Evolutionary conservation across 2,113 vertebrate genomes (phyloP), one percentile per base, ranked within the genome.

Genomic region (Pampusana beccarii): DNA sequence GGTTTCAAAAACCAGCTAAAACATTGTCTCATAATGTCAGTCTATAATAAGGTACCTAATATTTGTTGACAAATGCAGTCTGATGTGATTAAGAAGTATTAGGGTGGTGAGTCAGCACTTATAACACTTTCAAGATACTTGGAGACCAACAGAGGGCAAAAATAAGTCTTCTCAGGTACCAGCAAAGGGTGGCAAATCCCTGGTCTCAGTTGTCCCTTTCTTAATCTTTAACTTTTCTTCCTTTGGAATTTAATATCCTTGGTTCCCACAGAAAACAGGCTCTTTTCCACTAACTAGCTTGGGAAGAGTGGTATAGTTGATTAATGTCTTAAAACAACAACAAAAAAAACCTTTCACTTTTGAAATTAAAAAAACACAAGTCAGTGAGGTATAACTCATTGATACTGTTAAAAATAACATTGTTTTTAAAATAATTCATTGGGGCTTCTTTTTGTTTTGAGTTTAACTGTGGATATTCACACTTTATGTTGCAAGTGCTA

Each of bases 171-270:
- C 51, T n/a, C 65, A 92, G 69, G 64, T 78, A 92, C 34, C 77
- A 89, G 38, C 38, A 92, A 94, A 60, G 80, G 65, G 87, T 57
- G 29, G 44, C 53, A 91, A 95, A 96, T 77, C 53, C 69, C 20
- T 82, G 57, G 29, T 28, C 33, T 79, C 42, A 12, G 4, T n/a
- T 50, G 29, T 75, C n/a, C 2, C 50, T 74, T 87, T 81, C 57
- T 87, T 94, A 85, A 69, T 89, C 57, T 61, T 85, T 75, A 80
- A 79, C 57, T 33, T 95, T 93, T 91, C 57, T 93, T 69, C 34
- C 19, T 69, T 26, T 85, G 80, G 80, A 93, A 95, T 93, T 58
- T 81, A 89, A 85, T 96, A 81, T 65, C 69, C 53, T 87, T 60
- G 10, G 65, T 95, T 95, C 77, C 80, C 86, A 85, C 34, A 64